Conservation (phyloP, 2,113 vertebrate species). For the Pampusana beccarii region DNA sequence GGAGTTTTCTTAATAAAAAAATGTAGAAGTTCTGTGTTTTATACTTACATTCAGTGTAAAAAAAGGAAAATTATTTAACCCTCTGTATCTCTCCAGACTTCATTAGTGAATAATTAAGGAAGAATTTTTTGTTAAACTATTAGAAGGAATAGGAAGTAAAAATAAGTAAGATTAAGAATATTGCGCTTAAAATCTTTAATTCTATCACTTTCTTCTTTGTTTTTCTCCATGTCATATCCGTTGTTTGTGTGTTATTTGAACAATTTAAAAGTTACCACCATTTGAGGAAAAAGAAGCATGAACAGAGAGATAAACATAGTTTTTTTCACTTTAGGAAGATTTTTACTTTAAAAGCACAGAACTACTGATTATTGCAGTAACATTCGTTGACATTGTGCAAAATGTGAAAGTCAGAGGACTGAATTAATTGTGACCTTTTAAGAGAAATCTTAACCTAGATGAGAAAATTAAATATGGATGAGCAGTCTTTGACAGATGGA, state of each 20-base stretch:
- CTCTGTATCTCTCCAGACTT: neutral
- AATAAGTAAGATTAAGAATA: neutral
- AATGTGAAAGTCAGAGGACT: neutral
- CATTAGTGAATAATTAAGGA: neutral
- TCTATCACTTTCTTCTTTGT: neutral
- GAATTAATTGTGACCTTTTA: neutral
- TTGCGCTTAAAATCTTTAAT: neutral
- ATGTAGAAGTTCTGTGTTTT: neutral
- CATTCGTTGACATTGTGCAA: neutral
- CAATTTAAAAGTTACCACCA: neutral
- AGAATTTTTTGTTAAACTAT: neutral
- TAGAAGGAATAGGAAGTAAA: neutral
- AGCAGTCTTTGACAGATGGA: neutral
- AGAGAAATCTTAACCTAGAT: neutral
- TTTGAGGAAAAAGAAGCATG: neutral
- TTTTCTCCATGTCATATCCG: neutral
- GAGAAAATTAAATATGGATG: neutral
- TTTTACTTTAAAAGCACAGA: neutral
- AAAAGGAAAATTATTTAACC: neutral
- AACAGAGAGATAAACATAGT: neutral
- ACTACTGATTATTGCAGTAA: neutral
- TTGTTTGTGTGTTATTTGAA: neutral
- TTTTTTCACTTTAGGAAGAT: neutral
- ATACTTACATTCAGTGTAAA: neutral
- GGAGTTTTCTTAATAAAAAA: neutral